Evolutionary conservation across 2,797 vertebrate species (phyloP).

Genomic region (Xenops minutus): DNA sequence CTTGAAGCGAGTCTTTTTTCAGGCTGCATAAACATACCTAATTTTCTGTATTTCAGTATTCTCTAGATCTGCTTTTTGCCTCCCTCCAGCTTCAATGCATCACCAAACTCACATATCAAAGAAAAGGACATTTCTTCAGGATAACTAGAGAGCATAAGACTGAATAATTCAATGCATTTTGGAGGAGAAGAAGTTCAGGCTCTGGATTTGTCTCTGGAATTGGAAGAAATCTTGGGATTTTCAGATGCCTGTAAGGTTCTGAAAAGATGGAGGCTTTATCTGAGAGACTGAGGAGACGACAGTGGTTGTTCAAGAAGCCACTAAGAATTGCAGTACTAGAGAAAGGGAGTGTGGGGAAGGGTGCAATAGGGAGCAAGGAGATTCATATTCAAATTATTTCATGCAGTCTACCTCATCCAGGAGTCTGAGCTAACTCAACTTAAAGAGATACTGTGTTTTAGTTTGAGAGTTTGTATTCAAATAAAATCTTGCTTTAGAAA

Average conservation of each 20-base stretch:
- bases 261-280: background rate
- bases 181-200: background rate
- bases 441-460: background rate
- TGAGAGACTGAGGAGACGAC: background rate
- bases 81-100: background rate
- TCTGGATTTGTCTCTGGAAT: background rate
- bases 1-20: background rate
- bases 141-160: background rate
- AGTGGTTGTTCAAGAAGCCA: background rate
- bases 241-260: background rate
- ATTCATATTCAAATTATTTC: background rate
- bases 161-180: background rate
- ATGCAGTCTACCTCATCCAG: background rate
- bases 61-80: background rate
- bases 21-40: background rate
- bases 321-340: background rate
- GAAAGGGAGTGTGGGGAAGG: background rate
- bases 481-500: constrained; percentile 9
- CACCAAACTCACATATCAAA: background rate
- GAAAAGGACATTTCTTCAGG: background rate
- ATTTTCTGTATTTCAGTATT: background rate
- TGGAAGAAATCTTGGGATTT: background rate
- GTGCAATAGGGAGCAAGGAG: background rate
- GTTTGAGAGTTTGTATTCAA: background rate
- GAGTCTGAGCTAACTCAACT: background rate